A percentile compares a stretch with the other conserved stretches of the same genome.
phyloP scores from a whole-genome alignment of 2,888 invertebrate species.

The Dynastes hyllus region DNA sequence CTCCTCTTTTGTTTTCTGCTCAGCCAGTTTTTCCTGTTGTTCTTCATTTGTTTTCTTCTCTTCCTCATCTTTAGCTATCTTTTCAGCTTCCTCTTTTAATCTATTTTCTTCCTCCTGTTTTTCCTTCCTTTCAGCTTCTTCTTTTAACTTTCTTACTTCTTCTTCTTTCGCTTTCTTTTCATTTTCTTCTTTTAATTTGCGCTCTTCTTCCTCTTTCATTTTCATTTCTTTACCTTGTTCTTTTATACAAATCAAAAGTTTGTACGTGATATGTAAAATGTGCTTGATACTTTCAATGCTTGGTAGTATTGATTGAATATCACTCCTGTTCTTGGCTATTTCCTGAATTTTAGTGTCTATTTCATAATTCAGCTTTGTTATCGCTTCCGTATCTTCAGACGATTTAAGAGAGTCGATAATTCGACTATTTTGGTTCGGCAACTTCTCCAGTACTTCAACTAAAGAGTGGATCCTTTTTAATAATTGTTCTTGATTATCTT shows the following conservation, averaged over 20 bases:
- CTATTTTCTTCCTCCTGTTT: conserved; percentile 56
- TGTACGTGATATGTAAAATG: conserved; percentile 36
- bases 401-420: conserved; percentile 1
- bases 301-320: background rate
- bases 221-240: conserved; percentile 42
- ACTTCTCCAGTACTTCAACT: background rate
- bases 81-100: conserved; percentile 54
- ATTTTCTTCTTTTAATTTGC: conserved; percentile 53
- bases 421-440: background rate
- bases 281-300: conserved; percentile 21
- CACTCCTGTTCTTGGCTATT: background rate
- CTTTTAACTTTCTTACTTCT: conserved; percentile 56
- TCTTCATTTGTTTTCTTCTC: conserved; percentile 57
- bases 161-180: conserved; percentile 53
- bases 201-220: conserved; percentile 50
- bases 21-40: conserved; percentile 56
- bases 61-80: conserved; percentile 46
- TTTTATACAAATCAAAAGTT: conserved; percentile 34
- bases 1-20: conserved; percentile 51
- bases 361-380: background rate
- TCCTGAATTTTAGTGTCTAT: conserved; percentile 5
- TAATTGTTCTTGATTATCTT: conserved; percentile 50
- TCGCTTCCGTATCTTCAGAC: background rate
- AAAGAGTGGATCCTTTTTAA: background rate
- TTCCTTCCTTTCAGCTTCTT: conserved; percentile 55